phyloP scores from a whole-genome alignment of 2,113 vertebrate genomes.

The Actenoides lindsayi region DNA sequence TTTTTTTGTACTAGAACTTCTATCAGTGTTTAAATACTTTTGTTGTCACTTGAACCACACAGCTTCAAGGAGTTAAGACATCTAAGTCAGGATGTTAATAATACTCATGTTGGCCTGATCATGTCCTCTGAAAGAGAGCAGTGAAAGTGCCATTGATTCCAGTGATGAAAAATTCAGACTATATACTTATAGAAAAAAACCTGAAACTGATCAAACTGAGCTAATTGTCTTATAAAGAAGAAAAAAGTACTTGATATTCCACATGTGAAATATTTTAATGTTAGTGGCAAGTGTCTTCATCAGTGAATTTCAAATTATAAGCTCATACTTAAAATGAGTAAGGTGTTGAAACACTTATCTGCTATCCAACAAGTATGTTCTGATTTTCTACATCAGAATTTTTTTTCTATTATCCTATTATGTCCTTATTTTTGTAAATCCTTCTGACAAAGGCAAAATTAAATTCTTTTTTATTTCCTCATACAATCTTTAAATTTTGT shows the following conservation, averaged over 20 bases:
- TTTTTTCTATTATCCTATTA: not conserved
- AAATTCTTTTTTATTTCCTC: not conserved
- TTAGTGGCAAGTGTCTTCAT: not conserved
- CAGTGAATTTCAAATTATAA: not conserved
- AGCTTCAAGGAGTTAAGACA: not conserved
- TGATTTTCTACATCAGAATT: not conserved
- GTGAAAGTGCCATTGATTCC: not conserved
- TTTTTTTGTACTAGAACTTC: not conserved
- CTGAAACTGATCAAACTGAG: not conserved
- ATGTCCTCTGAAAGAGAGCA: not conserved
- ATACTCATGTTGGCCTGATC: not conserved
- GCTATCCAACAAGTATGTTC: not conserved
- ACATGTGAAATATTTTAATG: not conserved
- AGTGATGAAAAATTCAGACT: not conserved
- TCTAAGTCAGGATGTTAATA: not conserved
- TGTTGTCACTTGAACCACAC: not conserved
- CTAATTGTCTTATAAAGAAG: not conserved
- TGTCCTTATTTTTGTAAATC: not conserved
- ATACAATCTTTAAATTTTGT: not conserved
- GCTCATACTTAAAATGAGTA: not conserved
- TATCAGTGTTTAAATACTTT: not conserved
- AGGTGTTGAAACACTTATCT: not conserved
- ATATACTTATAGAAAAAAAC: not conserved
- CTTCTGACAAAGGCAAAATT: not conserved
- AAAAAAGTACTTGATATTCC: not conserved